Percentiles rank a stretch among this genome's conserved stretches.
Evolutionary conservation across 2,888 invertebrate species (phyloP).

Genomic region (Aleiodes testaceus): DNA sequence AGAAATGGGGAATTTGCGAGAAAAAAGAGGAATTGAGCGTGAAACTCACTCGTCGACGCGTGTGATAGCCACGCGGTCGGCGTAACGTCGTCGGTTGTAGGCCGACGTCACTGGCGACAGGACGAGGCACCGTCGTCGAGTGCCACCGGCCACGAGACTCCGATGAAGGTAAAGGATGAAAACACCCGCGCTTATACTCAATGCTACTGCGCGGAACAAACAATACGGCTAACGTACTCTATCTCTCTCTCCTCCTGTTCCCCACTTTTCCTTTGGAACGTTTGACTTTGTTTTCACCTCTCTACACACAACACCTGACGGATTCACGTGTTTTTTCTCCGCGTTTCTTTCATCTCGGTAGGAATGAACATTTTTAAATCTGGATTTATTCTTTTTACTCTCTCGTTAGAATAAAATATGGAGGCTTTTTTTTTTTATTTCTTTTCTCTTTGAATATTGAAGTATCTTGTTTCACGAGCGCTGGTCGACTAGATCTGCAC

Average conservation of each 20-base stretch:
- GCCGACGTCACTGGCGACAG: constrained; percentile 44
- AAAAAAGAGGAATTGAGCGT: constrained; percentile 10
- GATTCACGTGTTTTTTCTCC: constrained; percentile 14
- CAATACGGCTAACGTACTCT: background rate
- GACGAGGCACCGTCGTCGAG: constrained; percentile 34
- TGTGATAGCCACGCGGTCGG: constrained; percentile 50
- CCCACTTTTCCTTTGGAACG: background rate
- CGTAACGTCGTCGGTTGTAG: constrained; percentile 45
- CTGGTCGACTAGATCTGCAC: constrained; percentile 27
- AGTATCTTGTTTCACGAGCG: constrained; percentile 10
- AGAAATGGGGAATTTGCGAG: constrained; percentile 27
- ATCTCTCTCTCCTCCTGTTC: background rate
- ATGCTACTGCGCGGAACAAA: constrained; percentile 16
- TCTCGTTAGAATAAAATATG: background rate
- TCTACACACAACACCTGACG: constrained; percentile 14
- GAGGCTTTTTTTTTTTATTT: background rate
- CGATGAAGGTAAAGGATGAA: constrained; percentile 13
- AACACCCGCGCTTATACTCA: constrained; percentile 11
- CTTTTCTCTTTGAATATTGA: background rate
- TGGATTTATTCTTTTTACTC: no score
- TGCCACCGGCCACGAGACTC: constrained; percentile 23
- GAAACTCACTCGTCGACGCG: constrained; percentile 34
- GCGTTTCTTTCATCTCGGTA: background rate
- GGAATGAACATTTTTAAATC: background rate
- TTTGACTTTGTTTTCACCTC: constrained; percentile 21